Base-by-base conservation (phyloP, 2,888 invertebrate species). In the Chaetogeoica ovagalla region DNA sequence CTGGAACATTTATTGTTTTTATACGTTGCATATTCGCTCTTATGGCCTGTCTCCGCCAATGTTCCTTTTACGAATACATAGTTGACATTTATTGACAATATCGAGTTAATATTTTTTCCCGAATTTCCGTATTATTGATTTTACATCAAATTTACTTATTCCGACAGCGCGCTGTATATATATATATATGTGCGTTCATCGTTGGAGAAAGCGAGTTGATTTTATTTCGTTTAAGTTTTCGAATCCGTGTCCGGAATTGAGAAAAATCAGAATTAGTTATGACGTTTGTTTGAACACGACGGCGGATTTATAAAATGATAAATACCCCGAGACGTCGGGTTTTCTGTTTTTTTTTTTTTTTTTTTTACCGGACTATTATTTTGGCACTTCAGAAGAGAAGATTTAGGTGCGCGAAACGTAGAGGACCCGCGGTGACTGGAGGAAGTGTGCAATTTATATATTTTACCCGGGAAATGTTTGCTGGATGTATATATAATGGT, bases 111-210 rank as follows among this genome's bases (percentile, higher is more conserved):
- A 52, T 73, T 63, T 73, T 63, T 8, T 15, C 30, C 30, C 37
- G 52, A 63, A 37, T 9, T 30, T 15, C 63, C 48, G 5, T 63
- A 63, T 48, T 73, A 73, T 73, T 52, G 62, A 71, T 60, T 72
- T 60, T 30, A 8, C 63, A 37, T 73, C 52, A n/a, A 73, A 73
- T 63, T 52, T 37, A 17, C 30, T 73, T 52, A 37, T 15, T 52
- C 7, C 30, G 8, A 62, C 72, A 62, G 48, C 30, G 30, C 15
- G n/a, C n/a, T 52, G 52, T 30, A 30, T 30, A 30, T 30, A 30
- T 30, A 30, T 30, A 30, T 30, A 30, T 30, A 4, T 30, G 2
- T 1, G 1, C 13, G 13, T 7, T 48, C 48, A 15, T 11, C 1
- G 0, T 39, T 57, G 9, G 57, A 59, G 39, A 39, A 37, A 55